Evolutionary conservation across 2,797 vertebrate species (phyloP), one percentile per base, ranked within the genome.

Genomic region (Poeciliopsis paucimaculata): DNA sequence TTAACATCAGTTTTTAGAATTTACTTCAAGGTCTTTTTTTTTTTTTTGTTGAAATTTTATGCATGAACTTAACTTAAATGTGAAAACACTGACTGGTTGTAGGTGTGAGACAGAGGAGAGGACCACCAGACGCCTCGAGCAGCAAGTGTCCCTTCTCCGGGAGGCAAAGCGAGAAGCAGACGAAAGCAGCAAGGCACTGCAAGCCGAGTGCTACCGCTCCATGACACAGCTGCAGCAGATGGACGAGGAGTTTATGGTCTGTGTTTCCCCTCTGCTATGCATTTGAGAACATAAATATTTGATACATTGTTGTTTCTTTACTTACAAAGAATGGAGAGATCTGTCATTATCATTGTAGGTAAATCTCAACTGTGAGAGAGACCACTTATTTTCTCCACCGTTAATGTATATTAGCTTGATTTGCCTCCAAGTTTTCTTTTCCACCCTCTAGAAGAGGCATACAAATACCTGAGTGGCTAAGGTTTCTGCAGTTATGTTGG

Each of bases 31-130:
- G 12, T 60, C 2, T 11, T 5, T 55, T 60, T 31, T 31, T 31
- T 60, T 5, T 41, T 31, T 31, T 31, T 60, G 2, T 41, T 31
- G 28, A 51, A 23, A 51, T 53, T 10, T 10, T 10, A 53, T 26
- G 26, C 9, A 53, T 26, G 23, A 53, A 53, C 23, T 53, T 53
- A 53, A 34, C 28, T 62, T 31, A 34, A 16, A 36, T 31, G 13
- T 18, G 26, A 43, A 46, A 28, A 16, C 41, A n/a, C 43, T 45
- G 34, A 80, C 41, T 77, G n/a, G 46, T 84, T 46, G 1, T 26
- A 93, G 95, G 89, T 96, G 93, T 86, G 94, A 95, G 82, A 73
- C 73, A 0, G 95, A 95, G 77, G 91, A 96, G 86, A 86, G 31
- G 5, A 92, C 82, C 89, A 94, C 92, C 66, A 62, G 74, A 45